Percentiles rank a stretch among this genome's conserved stretches.
Conservation (phyloP, 2,888 invertebrate species). For the Conchocele bisecta region DNA sequence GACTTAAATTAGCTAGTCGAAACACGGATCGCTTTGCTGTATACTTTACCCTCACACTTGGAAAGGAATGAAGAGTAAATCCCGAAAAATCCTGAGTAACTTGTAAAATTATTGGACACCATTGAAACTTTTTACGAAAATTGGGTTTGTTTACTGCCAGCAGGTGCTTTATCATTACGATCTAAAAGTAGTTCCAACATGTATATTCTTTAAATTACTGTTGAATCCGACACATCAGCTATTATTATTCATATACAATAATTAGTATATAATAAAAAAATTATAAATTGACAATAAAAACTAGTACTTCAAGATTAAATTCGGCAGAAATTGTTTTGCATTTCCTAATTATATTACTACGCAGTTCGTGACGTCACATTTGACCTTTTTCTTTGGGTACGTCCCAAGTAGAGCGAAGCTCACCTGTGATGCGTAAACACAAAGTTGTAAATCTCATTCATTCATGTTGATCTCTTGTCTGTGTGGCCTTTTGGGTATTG, state of each 20-base stretch:
- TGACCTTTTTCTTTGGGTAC: constrained; percentile 46
- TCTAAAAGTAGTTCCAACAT: constrained; percentile 31
- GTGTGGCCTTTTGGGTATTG: too few species aligned
- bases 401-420: too few species aligned
- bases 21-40: constrained; percentile 40
- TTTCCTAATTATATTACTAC: constrained; percentile 25
- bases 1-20: constrained; percentile 49
- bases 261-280: neutral
- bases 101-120: constrained; percentile 74
- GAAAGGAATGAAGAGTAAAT: constrained; percentile 65
- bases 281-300: neutral
- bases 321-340: too few species aligned
- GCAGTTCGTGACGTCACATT: constrained; percentile 49
- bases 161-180: constrained; percentile 52
- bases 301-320: too few species aligned
- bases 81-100: constrained; percentile 78
- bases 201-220: neutral
- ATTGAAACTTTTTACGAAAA: constrained; percentile 76
- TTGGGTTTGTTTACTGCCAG: constrained; percentile 52
- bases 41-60: constrained; percentile 58
- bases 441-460: too few species aligned
- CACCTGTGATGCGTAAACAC: too few species aligned
- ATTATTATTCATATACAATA: neutral
- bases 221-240: neutral
- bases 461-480: too few species aligned